Evolutionary conservation across 2,113 vertebrate genomes (phyloP), one percentile per base, ranked within the genome.

Genomic region (Protobothrops flavoviridis): DNA sequence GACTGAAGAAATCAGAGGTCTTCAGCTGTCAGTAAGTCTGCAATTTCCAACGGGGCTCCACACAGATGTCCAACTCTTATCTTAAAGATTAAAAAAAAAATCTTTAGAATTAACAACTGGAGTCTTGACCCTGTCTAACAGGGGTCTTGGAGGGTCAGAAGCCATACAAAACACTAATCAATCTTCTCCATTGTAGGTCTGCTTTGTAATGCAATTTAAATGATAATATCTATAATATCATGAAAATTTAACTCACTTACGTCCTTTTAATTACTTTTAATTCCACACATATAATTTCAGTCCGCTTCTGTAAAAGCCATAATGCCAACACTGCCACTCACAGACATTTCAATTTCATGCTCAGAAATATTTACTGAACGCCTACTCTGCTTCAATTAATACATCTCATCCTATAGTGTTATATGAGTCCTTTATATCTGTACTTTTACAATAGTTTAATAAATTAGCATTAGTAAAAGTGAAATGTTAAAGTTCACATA

Each of bases 391-490:
- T 85, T 93, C n/a, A 57, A 59, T 56, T n/a, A 50, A 43, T 2
- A 61, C 39, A 74, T 93, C 53, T 89, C 90, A 94, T 85, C 61
- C 81, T 39, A 39, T 85, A 8, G 33, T 64, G 3, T 87, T 52
- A 23, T 24, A 89, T 10, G 29, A 21, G 9, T 43, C 59, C 5
- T 53, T 69, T 95, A 95, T 39, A 21, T 20, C 33, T 81, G 17
- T 39, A 81, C 33, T 6, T 81, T 81, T 21, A 39, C 61, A n/a
- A 50, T 91, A 90, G 88, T 95, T 94, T 94, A 96, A 86, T 24
- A 86, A 24, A 48, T 86, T 48, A 86, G 43, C 45, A 10, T 26
- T 13, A 86, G 10, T 86, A 86, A 48, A 86, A 45, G 85, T 24
- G 6, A 45, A 43, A 50, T 26, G 11, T 26, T 45, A 48, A 86